These are phyloP conservation scores for Eira barbara DNA, from an alignment of 2,113 vertebrate genomes.

Conservation along the genomic window DNA sequence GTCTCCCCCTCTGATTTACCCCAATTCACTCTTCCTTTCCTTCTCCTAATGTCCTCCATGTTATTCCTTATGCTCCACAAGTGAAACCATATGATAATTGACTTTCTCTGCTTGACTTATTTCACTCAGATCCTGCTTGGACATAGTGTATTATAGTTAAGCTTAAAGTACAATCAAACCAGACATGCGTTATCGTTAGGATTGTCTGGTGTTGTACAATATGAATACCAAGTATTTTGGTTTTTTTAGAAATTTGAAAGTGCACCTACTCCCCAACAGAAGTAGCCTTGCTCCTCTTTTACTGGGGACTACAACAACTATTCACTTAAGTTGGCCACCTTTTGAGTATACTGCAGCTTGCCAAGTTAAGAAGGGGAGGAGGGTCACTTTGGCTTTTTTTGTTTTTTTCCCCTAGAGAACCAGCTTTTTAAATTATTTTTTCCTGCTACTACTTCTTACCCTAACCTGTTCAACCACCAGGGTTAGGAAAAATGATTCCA, in stretches of 20 bases:
- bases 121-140: not conserved
- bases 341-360: not conserved
- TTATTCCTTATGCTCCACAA: too few relatives aligned
- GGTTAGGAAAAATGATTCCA: not conserved
- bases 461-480: not conserved
- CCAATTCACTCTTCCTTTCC: too few relatives aligned
- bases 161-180: not conserved
- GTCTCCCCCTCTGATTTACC: too few relatives aligned
- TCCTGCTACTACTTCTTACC: not conserved
- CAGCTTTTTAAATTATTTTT: not conserved
- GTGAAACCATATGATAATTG: too few relatives aligned
- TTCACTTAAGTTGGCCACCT: not conserved
- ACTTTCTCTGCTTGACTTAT: too few relatives aligned
- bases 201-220: not conserved
- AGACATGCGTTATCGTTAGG: not conserved
- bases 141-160: not conserved
- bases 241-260: not conserved
- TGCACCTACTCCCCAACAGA: rapidly evolving
- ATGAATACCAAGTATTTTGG: not conserved
- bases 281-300: not conserved
- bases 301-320: not conserved
- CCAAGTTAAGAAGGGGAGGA: not conserved
- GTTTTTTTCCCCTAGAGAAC: not conserved
- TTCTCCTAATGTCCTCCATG: too few relatives aligned
- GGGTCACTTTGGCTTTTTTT: not conserved